Evolutionary conservation across 1,140 invertebrate genomes (phyloP), one percentile per base, ranked within the genome.

Genomic region (Thaumetopoea pityocampa): DNA sequence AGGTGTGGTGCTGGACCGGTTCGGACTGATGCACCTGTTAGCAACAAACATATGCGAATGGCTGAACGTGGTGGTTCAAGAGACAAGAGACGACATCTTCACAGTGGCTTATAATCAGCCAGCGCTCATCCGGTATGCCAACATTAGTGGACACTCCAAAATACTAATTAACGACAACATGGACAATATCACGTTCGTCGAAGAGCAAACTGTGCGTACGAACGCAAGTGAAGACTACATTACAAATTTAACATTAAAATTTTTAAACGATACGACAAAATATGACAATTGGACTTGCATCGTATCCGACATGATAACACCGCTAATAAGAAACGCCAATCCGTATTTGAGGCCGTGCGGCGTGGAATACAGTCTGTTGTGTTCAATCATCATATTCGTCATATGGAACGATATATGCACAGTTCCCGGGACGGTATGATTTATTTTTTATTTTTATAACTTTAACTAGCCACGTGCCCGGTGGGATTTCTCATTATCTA

Each of bases 311-410:
- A 88, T 91, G 49, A 89, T 92, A 51, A 87, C 87, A 2, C 86
- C 88, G 7, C 64, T 92, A 14, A 88, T 92, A 5, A 81, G 89
- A 52, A 86, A 87, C 38, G 88, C 89, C 1, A 89, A 89, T 23
- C 90, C 90, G 2, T 92, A 91, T 67, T 78, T 92, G 24, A 89
- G 91, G 56, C 90, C 91, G 1, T 92, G 91, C 64, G 90, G 89
- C n/a, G 90, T 92, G 23, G 90, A 92, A 61, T 92, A 92, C 73
- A 90, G 89, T 50, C 83, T 92, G n/a, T 87, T 92, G 12, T 91
- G 90, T 58, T 90, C 91, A 1, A 89, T 90, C 35, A 90, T 88
- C 29, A 81, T 90, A 20, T 86, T 86, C 30, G 87, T 89, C 6
- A 89, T 90, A 64, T 90, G 88, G 88, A 90, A 89, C 49, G 85